Conservation (phyloP, 2,888 invertebrate genomes). For the Tetranychus truncatus region DNA sequence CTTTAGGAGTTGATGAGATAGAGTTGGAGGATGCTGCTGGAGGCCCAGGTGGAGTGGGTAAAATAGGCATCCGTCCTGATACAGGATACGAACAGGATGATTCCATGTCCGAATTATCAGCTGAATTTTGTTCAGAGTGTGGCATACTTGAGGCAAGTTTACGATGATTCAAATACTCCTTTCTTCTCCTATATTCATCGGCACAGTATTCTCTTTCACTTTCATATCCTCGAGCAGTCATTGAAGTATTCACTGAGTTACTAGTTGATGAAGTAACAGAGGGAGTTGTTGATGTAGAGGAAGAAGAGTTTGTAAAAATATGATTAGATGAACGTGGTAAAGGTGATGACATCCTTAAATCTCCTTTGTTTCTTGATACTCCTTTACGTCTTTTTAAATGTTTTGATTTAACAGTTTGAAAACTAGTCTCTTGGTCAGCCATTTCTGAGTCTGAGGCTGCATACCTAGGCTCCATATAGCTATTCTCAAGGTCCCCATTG, state of each 20-base stretch:
- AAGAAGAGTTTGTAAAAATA: neutral
- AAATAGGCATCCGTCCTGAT: neutral
- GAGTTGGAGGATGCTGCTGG: neutral
- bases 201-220: constrained; percentile 21
- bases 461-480: constrained; percentile 7
- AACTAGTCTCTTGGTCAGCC: constrained; percentile 18
- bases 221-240: constrained; percentile 19
- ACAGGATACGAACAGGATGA: constrained; percentile 10
- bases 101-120: constrained; percentile 18
- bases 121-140: constrained; percentile 12
- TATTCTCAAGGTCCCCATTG: neutral
- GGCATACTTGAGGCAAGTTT: constrained; percentile 10
- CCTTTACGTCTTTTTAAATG: constrained; percentile 16
- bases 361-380: neutral
- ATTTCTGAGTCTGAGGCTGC: constrained; percentile 20
- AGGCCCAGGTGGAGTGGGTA: neutral
- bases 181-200: constrained; percentile 10
- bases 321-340: neutral
- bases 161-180: neutral
- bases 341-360: neutral
- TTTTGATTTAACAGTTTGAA: constrained; percentile 14
- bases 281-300: constrained; percentile 2
- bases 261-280: constrained; percentile 7
- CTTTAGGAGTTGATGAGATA: constrained; percentile 13
- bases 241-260: constrained; percentile 11